phyloP scores from a whole-genome alignment of 2,888 invertebrate species.

The Nudaria mundana region DNA sequence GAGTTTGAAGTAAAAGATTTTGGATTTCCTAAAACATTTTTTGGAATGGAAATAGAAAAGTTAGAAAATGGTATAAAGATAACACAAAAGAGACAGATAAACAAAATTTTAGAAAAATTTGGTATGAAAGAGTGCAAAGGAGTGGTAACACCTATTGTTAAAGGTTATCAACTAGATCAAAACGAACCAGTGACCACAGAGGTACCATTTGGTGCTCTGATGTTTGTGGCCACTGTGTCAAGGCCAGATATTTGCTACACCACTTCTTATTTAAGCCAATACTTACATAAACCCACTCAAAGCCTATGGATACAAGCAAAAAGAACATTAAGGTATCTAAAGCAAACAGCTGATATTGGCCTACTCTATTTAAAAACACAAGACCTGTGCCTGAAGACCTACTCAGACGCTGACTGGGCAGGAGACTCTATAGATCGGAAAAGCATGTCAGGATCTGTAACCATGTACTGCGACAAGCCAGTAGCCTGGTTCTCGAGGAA shows the following conservation, averaged over 20 bases:
- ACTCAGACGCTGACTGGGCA: background rate
- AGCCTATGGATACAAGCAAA: too few species aligned
- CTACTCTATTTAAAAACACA: background rate
- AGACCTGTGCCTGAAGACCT: background rate
- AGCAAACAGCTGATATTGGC: background rate
- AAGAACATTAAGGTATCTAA: background rate
- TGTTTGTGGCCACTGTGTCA: too few species aligned
- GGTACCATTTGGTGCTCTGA: too few species aligned
- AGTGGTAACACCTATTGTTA: background rate
- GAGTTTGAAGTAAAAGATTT: too few species aligned
- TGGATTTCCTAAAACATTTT: background rate
- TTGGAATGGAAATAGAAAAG: background rate
- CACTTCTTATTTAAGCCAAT: too few species aligned
- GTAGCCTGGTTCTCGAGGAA: background rate
- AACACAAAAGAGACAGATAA: background rate
- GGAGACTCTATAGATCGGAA: background rate
- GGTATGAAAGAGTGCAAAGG: background rate
- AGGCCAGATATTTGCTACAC: too few species aligned
- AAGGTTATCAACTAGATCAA: background rate
- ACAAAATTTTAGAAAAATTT: background rate
- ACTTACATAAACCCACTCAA: background rate
- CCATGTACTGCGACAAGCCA: background rate
- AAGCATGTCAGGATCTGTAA: background rate
- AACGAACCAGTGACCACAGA: too few species aligned
- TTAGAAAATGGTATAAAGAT: background rate